phyloP scores from a whole-genome alignment of 2,797 vertebrate species.

The Carduelis carduelis region DNA sequence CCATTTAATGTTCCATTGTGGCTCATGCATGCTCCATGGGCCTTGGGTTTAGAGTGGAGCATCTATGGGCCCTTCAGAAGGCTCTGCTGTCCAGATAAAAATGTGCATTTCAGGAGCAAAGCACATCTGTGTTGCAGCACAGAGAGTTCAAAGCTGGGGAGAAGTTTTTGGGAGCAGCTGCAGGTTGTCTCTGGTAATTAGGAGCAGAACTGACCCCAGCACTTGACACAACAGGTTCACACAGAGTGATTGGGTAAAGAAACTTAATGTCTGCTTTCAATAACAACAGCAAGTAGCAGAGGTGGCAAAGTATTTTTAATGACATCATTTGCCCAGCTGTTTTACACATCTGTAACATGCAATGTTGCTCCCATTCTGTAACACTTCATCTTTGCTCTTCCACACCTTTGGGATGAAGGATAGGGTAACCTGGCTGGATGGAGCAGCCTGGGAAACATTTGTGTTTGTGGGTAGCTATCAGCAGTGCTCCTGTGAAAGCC shows the following conservation, averaged over 20 bases:
- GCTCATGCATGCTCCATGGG: neutral
- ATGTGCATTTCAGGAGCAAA: neutral
- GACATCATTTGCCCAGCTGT: conserved; percentile 92
- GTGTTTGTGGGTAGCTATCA: conserved; percentile 21
- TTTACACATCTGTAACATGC: conserved; percentile 74
- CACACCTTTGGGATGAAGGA: conserved; percentile 34
- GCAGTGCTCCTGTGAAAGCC: neutral
- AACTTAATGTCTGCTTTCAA: conserved; percentile 86
- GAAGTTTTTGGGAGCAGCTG: conserved; percentile 68
- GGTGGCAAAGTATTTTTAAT: conserved; percentile 82
- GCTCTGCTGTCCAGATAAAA: neutral
- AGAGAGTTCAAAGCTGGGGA: conserved; percentile 39
- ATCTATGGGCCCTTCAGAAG: neutral
- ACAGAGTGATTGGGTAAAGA: conserved; percentile 43
- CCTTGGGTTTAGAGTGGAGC: neutral
- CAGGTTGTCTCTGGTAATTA: conserved; percentile 66
- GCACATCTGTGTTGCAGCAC: conserved; percentile 33
- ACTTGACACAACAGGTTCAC: conserved; percentile 58
- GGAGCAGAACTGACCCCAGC: conserved; percentile 60
- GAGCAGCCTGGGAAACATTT: neutral
- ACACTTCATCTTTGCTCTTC: conserved; percentile 74
- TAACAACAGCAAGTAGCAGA: conserved; percentile 88
- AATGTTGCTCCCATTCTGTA: conserved; percentile 60
- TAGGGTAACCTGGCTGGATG: conserved; percentile 20
- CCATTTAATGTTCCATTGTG: neutral